phyloP scores from a whole-genome alignment of 2,113 vertebrate species.

The Helogale parvula region DNA sequence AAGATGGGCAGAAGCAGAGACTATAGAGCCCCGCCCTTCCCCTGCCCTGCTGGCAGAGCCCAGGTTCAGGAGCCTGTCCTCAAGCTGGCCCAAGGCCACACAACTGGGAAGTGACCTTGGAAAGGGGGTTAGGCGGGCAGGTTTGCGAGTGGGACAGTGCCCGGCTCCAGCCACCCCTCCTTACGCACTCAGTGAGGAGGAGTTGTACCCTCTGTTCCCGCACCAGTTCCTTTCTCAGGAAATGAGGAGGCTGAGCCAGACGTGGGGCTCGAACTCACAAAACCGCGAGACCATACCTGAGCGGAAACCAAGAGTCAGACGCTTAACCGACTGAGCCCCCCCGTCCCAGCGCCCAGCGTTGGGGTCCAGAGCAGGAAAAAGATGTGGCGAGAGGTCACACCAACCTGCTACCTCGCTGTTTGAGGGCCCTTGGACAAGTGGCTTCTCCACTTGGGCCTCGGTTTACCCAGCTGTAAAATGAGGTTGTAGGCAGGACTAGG shows the following conservation, averaged over 20 bases:
- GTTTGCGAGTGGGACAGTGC: neutral
- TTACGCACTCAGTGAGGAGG: accelerated
- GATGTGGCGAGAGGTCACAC: neutral
- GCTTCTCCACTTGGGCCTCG: neutral
- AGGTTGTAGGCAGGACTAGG: neutral
- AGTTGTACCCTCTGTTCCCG: no score
- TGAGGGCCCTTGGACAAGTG: neutral
- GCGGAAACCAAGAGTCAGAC: no score
- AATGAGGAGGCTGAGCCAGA: no score
- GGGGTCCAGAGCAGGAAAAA: neutral
- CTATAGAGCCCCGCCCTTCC: neutral
- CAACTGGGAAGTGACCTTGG: neutral
- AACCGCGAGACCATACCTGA: no score
- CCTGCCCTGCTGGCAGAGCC: neutral
- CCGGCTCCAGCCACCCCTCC: neutral
- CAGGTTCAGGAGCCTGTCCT: neutral
- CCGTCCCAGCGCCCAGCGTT: neutral
- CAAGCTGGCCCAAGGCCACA: neutral
- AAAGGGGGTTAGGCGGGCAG: neutral
- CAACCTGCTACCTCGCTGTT: neutral
- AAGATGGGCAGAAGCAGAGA: neutral
- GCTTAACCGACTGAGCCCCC: no score
- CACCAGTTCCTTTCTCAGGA: neutral
- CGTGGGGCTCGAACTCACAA: no score
- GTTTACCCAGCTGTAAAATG: neutral